Base-by-base conservation (phyloP, 1,140 invertebrate genomes). In the Tachypleus tridentatus region DNA sequence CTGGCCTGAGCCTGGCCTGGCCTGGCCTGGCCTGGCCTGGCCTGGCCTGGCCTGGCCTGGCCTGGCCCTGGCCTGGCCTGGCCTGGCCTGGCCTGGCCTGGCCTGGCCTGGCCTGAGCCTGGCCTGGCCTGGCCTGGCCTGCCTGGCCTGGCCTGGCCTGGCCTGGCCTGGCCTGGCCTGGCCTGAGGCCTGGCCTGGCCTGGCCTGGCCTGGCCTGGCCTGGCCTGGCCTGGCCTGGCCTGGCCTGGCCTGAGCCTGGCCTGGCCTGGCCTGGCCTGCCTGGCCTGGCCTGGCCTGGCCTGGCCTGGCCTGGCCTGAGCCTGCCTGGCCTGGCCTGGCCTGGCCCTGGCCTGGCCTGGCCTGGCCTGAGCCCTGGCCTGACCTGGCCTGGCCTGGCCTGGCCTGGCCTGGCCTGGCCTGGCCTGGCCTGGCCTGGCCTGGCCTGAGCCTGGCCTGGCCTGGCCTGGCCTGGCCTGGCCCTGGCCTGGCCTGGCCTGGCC, bases 131-230 rank as follows among this genome's bases (percentile, higher is more conserved):
- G 68, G 61, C 69, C 69, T 70, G 57, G 64, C 69, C 67, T 64
- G n/a, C n/a, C n/a, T n/a, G n/a, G n/a, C n/a, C n/a, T n/a, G n/a
- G n/a, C n/a, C n/a, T n/a, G n/a, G n/a, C 69, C 65, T 70, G 66
- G 62, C 68, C 67, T 66, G 68, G 68, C 69, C 68, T 70, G 68
- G 59, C 67, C 67, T 69, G 63, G 56, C 62, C 68, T 70, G 63
- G 67, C 68, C 67, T 69, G 63, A 67, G 68, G 67, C 67, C 61
- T 70, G 65, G 57, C 62, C 58, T 69, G 64, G 69, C 69, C 69
- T 70, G 69, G 69, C 69, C 69, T 70, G 68, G 69, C 69, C 69
- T 70, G 69, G 69, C 69, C 69, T 70, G 69, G 69, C 69, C 69
- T 70, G 69, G 66, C 68, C 67, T 69, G 69, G 66, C 69, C 67